These are phyloP conservation scores for Strigamia crassipes DNA, from an alignment of 2,888 invertebrate genomes.

Conservation along the genomic window DNA sequence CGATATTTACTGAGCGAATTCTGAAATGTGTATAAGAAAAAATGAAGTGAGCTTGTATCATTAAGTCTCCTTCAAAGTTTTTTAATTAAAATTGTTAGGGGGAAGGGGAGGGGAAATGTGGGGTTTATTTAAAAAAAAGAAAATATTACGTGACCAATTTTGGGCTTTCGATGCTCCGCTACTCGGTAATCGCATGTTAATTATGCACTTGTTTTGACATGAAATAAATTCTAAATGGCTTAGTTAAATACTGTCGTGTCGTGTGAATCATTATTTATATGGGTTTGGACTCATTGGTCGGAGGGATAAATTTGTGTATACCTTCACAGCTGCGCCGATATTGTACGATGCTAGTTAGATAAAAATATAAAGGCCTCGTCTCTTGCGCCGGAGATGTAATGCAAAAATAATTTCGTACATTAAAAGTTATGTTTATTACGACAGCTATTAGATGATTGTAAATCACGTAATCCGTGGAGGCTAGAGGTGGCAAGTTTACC, in stretches of 20 bases:
- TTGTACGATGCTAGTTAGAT: neutral
- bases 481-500: slow-evolving; percentile 20
- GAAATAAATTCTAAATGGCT: slow-evolving; percentile 45
- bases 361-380: neutral
- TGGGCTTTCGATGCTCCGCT: neutral
- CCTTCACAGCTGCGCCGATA: neutral
- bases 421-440: slow-evolving; percentile 38
- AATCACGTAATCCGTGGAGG: slow-evolving; percentile 36
- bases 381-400: neutral
- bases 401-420: slow-evolving; percentile 32
- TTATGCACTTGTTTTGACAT: slow-evolving; percentile 44
- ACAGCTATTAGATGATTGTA: slow-evolving; percentile 38
- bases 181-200: slow-evolving; percentile 46
- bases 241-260: slow-evolving; percentile 21
- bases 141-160: slow-evolving; percentile 29
- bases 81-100: slow-evolving; percentile 15
- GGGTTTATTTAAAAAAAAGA: slow-evolving; percentile 9
- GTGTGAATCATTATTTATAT: slow-evolving; percentile 31
- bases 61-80: neutral
- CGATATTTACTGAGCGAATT: slow-evolving; percentile 23
- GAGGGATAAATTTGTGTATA: neutral
- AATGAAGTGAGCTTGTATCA: slow-evolving; percentile 1
- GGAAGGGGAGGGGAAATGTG: neutral
- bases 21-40: neutral
- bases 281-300: slow-evolving; percentile 24